Conservation (phyloP, 1,140 invertebrate genomes). For the Maniola jurtina region DNA sequence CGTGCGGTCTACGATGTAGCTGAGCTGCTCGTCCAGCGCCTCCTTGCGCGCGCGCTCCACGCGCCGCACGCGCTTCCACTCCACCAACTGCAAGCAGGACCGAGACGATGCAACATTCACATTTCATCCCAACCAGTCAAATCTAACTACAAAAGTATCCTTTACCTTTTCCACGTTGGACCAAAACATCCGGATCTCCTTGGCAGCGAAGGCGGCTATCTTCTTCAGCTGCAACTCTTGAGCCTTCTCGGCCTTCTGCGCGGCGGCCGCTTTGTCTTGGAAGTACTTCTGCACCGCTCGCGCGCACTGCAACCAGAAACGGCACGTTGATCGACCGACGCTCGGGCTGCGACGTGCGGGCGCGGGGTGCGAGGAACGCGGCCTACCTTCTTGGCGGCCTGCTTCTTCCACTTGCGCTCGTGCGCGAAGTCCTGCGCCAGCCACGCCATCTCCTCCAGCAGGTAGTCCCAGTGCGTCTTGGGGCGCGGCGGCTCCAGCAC, state of each 20-base stretch:
- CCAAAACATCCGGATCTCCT: slow-evolving; percentile 98
- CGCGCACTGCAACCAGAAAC: slow-evolving; percentile 80
- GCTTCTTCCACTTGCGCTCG: slow-evolving; percentile 98
- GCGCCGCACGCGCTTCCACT: slow-evolving; percentile 95
- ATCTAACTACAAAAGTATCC: no score
- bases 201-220: slow-evolving; percentile 94
- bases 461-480: slow-evolving; percentile 99
- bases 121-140: no score
- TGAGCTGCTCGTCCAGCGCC: slow-evolving; percentile 97
- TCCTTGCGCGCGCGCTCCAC: slow-evolving; percentile 97
- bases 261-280: slow-evolving; percentile 94
- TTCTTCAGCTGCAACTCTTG: slow-evolving; percentile 92
- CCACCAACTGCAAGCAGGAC: slow-evolving; percentile 85
- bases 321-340: no score
- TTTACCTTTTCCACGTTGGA: slow-evolving; percentile 94
- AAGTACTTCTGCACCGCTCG: slow-evolving; percentile 97
- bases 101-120: no score
- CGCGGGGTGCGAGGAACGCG: no score
- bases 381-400: slow-evolving; percentile 92
- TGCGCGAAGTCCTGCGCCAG: slow-evolving; percentile 97
- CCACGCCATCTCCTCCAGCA: slow-evolving; percentile 99
- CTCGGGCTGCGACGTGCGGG: no score
- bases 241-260: slow-evolving; percentile 94
- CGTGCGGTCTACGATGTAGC: slow-evolving; percentile 99
- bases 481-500: slow-evolving; percentile 92